A percentile compares a stretch with the other conserved stretches of the same genome.
phyloP scores from a whole-genome alignment of 2,888 invertebrate genomes.

The Orgyia antiqua region DNA sequence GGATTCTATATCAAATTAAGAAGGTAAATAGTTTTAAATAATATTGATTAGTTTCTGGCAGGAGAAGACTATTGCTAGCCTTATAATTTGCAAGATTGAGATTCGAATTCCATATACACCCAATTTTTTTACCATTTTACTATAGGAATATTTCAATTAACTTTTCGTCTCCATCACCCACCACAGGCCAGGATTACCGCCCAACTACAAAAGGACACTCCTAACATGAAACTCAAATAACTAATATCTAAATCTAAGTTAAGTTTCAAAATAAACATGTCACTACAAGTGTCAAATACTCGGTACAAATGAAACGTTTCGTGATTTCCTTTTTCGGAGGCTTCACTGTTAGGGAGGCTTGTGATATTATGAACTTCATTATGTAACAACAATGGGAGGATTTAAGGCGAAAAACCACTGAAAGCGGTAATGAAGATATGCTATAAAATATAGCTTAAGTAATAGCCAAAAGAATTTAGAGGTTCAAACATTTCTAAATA shows the following conservation, averaged over 20 bases:
- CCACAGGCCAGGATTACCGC: not conserved
- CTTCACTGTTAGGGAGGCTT: constrained; percentile 16
- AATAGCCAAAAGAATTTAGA: not conserved
- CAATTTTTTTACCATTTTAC: too few relatives aligned
- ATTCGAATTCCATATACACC: too few relatives aligned
- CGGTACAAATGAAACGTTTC: constrained; percentile 33
- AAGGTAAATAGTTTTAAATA: too few relatives aligned
- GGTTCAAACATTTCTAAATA: too few relatives aligned
- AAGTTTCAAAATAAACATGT: constrained; percentile 24
- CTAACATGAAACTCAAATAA: constrained; percentile 21
- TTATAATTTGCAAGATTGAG: too few relatives aligned
- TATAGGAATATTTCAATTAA: not conserved
- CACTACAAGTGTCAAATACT: constrained; percentile 31
- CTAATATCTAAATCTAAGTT: constrained; percentile 17
- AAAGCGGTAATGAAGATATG: not conserved
- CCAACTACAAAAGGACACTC: constrained; percentile 5
- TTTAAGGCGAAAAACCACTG: not conserved
- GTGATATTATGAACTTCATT: constrained; percentile 21
- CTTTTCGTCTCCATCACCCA: not conserved
- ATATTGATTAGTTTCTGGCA: too few relatives aligned
- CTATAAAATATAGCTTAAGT: not conserved
- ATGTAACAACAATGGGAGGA: constrained; percentile 18
- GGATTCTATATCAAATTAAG: too few relatives aligned
- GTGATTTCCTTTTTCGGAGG: constrained; percentile 64
- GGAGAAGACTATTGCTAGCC: too few relatives aligned